Conservation (phyloP, 2,888 invertebrate species). For the Melinopterus prodromus region DNA sequence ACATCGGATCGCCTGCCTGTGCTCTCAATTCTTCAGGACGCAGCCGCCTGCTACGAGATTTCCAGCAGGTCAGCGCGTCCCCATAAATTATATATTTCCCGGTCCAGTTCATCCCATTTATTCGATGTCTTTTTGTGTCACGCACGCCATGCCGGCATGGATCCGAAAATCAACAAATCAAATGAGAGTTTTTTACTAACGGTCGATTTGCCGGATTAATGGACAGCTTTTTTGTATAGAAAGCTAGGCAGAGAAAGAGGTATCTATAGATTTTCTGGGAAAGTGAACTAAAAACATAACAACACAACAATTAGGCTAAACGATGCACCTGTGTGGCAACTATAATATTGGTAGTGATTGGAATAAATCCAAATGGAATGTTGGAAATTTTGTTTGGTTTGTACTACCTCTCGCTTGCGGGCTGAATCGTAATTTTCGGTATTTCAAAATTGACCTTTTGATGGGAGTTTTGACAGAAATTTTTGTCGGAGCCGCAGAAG, state of each 20-base stretch:
- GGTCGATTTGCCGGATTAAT: neutral
- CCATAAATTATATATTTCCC: slow-evolving; percentile 58
- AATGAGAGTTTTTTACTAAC: neutral
- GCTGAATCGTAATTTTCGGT: too few relatives aligned
- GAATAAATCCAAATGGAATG: too few relatives aligned
- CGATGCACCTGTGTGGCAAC: too few relatives aligned
- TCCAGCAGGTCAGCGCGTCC: slow-evolving; percentile 38
- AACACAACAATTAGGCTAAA: too few relatives aligned
- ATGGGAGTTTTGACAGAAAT: too few relatives aligned
- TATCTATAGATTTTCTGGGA: neutral
- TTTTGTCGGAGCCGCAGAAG: too few relatives aligned
- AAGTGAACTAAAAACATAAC: neutral
- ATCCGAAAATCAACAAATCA: neutral
- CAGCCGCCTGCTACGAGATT: slow-evolving; percentile 4
- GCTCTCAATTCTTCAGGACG: neutral
- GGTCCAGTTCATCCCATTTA: slow-evolving; percentile 56
- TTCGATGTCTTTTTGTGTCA: slow-evolving; percentile 44
- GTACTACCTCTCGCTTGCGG: too few relatives aligned
- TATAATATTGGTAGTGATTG: too few relatives aligned
- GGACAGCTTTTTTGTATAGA: neutral
- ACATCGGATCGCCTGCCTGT: neutral
- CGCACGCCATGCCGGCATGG: slow-evolving; percentile 10
- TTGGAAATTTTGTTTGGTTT: too few relatives aligned
- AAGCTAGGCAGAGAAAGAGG: neutral
- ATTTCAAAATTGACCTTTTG: too few relatives aligned